Conservation (phyloP, 2,113 vertebrate genomes). For the Tragelaphus imberbis region DNA sequence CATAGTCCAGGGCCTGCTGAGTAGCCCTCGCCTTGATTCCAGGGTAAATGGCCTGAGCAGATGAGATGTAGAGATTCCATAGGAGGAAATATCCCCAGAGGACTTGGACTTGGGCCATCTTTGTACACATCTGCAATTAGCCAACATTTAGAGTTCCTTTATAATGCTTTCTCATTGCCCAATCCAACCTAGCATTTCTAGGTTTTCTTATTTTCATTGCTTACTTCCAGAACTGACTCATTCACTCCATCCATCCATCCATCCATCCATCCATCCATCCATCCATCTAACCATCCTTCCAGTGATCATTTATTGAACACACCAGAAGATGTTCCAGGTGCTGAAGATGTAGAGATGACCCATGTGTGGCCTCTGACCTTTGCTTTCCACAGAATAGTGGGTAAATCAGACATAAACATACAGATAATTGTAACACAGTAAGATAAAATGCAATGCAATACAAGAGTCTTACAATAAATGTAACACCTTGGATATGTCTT, state of each 20-base stretch:
- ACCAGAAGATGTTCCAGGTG: background rate
- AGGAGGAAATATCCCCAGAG: constrained; percentile 65
- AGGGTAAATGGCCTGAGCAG: constrained; percentile 32
- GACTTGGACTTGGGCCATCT: constrained; percentile 8
- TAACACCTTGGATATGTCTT: background rate
- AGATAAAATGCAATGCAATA: background rate
- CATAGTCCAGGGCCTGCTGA: constrained; percentile 68
- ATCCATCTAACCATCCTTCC: background rate
- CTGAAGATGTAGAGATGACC: background rate
- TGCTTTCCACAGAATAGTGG: background rate
- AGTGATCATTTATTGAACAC: background rate
- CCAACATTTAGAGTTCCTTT: background rate
- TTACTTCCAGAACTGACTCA: background rate
- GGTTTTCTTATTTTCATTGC: background rate
- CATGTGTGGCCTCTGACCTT: background rate
- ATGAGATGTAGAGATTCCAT: constrained; percentile 51
- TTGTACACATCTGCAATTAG: constrained; percentile 61
- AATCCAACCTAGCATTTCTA: background rate
- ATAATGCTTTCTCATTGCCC: background rate
- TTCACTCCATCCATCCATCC: background rate
- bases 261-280: background rate
- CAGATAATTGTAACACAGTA: background rate
- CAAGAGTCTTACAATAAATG: background rate
- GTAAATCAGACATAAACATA: background rate
- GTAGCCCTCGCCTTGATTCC: constrained; percentile 67